Base-by-base conservation (phyloP, 2,113 vertebrate genomes). In the Helogale parvula region DNA sequence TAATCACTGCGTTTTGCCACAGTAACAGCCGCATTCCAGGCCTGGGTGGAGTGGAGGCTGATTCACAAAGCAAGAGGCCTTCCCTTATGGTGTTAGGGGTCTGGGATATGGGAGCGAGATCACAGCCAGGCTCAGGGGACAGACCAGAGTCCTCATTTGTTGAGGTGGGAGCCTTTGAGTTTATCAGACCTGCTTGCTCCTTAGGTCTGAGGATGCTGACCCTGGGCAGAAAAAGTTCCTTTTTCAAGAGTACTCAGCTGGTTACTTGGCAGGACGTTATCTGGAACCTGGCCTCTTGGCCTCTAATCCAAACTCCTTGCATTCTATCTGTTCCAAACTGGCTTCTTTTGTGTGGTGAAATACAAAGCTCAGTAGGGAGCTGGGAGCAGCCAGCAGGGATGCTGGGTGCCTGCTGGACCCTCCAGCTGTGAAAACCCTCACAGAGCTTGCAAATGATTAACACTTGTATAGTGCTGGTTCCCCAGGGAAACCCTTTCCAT, bases 361-460 rank as follows among this genome's bases (percentile, higher is more conserved):
- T 76, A 7, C 25, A 54, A 50, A 87, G 52, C 81, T 93, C 35
- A 4, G 52, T 11, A 35, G 38, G 77, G 77, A 93, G 52, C 38
- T 80, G 83, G 63, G 41, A 93, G 54, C 83, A 83, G 63, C 65
- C n/a, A 7, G 12, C 25, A 57, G 74, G 81, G 66, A 72, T 60
- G 74, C 52, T 77, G 47, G 21, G 33, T 38, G 27, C 54, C 79
- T 45, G 33, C 82, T 86, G 79, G 77, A 35, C 82, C 45, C 23
- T 94, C 77, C 66, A 80, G 77, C 88, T 96, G 86, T 54, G 63
- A 71, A 88, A 90, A 13, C 71, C 71, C n/a, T 74, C 77, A 50
- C 72, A 41, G 33, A 95, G 52, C 68, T 41, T 63, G 54, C 95
- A 91, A 82, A 72, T 69, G 84, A 86, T 81, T n/a, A 23, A 71